Base-by-base conservation (phyloP, 2,888 invertebrate genomes). In the Drosophila paucipuncta region DNA sequence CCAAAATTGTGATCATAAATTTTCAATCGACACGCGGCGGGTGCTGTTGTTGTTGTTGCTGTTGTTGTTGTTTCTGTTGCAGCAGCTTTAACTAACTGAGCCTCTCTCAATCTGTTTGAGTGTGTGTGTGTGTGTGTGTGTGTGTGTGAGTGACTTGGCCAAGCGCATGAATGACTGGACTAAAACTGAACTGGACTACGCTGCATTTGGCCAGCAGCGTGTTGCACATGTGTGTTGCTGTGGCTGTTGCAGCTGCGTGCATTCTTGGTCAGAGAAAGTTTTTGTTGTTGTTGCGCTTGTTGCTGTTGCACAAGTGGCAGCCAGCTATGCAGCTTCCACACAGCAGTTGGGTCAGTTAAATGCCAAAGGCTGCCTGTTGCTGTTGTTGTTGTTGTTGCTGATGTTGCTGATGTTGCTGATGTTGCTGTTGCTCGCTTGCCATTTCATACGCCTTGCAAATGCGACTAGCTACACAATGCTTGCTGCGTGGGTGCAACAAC, bases 1-100 rank as follows among this genome's bases (percentile, higher is more conserved):
- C 92, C 90, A 92, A 92, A 92, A 92, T 92, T 92, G 92, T 89
- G 92, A 92, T 92, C 92, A 92, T 92, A 92, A 92, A 92, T 92
- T 92, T 92, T 91, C 88, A 91, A 91, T 91, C 91, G 91, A 89
- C 89, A 87, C 87, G 85, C 87, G 88, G 82, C 76, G 78, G 82
- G 78, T 80, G 82, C 78, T 78, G 80, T 75, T 80, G 80, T 70
- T 80, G 75, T 59, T 68, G 68, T 25, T 66, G 62, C 10, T 50
- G 63, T 13, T 28, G 49, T 11, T 16, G 50, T 25, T 22, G 3
- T 22, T 22, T 22, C 16, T n/a, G 50, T n/a, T n/a, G 50, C 13
- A 25, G 66, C 66, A 68, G 60, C 74, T 69, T 54, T 79, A 80
- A 79, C 79, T 79, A 79, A 76, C 79, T 65, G 62, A 54, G 61